A percentile compares a stretch with the other conserved stretches of the same genome.
Evolutionary conservation across 2,797 vertebrate genomes (phyloP).

Genomic region (Gambusia yucatana): DNA sequence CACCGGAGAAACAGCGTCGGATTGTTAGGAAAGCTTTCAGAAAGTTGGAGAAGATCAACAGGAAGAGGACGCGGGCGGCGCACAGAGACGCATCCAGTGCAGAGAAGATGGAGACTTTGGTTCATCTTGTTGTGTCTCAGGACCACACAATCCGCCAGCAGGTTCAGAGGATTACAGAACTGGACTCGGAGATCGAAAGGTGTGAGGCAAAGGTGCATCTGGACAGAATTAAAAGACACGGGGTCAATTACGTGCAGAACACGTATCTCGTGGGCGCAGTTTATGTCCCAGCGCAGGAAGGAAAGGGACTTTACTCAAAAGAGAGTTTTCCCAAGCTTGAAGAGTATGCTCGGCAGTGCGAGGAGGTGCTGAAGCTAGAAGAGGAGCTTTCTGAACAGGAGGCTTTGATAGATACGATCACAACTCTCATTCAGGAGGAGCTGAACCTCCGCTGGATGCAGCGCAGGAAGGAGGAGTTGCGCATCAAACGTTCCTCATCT

Average conservation of each 20-base stretch:
- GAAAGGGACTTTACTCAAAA: slow-evolving; percentile 15
- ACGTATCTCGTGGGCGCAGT: slow-evolving; percentile 86
- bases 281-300: slow-evolving; percentile 12
- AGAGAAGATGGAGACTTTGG: slow-evolving; percentile 92
- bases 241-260: slow-evolving; percentile 95
- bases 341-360: slow-evolving; percentile 83
- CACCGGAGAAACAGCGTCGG: slow-evolving; percentile 90
- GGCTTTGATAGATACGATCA: slow-evolving; percentile 84
- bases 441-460: slow-evolving; percentile 92
- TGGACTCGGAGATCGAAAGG: slow-evolving; percentile 91
- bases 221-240: slow-evolving; percentile 89
- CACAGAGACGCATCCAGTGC: slow-evolving; percentile 75
- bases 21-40: slow-evolving; percentile 94
- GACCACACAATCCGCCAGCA: slow-evolving; percentile 96
- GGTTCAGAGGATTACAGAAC: slow-evolving; percentile 88
- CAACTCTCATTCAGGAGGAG: slow-evolving; percentile 89
- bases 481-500: slow-evolving; percentile 39
- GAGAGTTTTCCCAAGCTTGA: slow-evolving; percentile 75
- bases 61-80: slow-evolving; percentile 74
- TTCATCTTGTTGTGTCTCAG: slow-evolving; percentile 93
- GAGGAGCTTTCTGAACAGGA: slow-evolving; percentile 87
- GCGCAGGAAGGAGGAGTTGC: slow-evolving; percentile 84
- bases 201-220: slow-evolving; percentile 89
- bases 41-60: slow-evolving; percentile 93
- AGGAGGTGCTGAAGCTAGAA: slow-evolving; percentile 85